phyloP scores from a whole-genome alignment of 2,797 vertebrate genomes.

The Brotogeris chrysoptera region DNA sequence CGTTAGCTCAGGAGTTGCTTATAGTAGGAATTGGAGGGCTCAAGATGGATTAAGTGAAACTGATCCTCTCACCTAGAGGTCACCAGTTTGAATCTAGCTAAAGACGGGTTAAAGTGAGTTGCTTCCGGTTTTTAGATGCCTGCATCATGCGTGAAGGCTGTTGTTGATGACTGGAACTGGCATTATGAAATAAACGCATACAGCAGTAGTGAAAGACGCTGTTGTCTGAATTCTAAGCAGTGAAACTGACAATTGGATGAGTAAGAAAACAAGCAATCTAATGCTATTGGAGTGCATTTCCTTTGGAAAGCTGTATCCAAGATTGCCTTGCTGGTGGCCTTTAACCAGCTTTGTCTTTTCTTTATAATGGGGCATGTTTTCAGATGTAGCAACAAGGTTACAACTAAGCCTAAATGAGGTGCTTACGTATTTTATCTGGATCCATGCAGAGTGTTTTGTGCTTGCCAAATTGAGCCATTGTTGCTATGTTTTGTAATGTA shows the following conservation, averaged over 20 bases:
- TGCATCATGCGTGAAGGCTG: not conserved
- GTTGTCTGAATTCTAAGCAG: slow-evolving; percentile 23
- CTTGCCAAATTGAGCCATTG: slow-evolving; percentile 38
- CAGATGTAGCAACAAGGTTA: not conserved
- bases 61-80: not conserved
- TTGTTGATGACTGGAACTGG: not conserved
- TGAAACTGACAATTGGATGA: slow-evolving; percentile 5
- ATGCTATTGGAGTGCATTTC: slow-evolving; percentile 30
- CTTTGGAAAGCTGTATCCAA: not conserved
- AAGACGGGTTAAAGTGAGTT: not conserved
- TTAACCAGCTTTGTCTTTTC: slow-evolving; percentile 17
- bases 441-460: not conserved
- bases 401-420: slow-evolving; percentile 18
- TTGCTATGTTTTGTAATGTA: slow-evolving; percentile 18
- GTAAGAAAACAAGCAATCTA: not conserved
- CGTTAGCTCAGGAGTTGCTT: not conserved
- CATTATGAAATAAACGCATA: not conserved
- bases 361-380: not conserved
- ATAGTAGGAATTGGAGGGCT: not conserved
- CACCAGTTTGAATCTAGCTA: not conserved
- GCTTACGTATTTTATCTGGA: slow-evolving; percentile 37
- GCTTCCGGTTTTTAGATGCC: not conserved
- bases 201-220: not conserved
- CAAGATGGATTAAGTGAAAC: not conserved
- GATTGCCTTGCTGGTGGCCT: slow-evolving; percentile 13